Conservation (phyloP, 2,113 vertebrate species). For the Micromys minutus region DNA sequence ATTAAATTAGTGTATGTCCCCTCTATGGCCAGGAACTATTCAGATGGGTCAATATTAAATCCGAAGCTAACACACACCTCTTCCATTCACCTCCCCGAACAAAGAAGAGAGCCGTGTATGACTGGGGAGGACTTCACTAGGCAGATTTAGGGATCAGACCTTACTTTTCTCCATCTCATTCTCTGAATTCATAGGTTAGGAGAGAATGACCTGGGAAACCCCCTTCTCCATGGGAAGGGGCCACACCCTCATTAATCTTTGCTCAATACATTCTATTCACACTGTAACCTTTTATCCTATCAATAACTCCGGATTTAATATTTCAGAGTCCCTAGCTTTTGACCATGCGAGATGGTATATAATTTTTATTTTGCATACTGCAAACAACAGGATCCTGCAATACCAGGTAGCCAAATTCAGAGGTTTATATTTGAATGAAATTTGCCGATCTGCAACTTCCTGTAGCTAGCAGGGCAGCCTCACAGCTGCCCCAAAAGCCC, state of each 20-base stretch:
- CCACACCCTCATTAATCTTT: background rate
- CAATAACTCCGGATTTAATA: background rate
- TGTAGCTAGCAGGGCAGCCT: constrained; percentile 75
- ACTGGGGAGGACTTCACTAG: background rate
- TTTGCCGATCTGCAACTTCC: constrained; percentile 88
- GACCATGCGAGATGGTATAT: constrained; percentile 57
- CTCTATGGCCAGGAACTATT: background rate
- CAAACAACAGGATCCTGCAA: constrained; percentile 87
- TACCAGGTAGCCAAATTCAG: constrained; percentile 88
- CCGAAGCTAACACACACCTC: background rate
- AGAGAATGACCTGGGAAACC: background rate
- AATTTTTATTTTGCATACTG: constrained; percentile 85
- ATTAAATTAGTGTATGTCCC: background rate
- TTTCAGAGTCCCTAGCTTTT: constrained; percentile 48
- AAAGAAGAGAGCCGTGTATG: background rate
- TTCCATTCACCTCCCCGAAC: background rate
- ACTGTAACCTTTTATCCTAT: background rate
- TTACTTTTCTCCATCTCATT: background rate
- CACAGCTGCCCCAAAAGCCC: constrained; percentile 84
- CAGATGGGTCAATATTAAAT: background rate
- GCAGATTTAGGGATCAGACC: background rate
- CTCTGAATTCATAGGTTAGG: background rate
- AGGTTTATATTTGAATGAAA: constrained; percentile 92
- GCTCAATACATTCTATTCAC: background rate
- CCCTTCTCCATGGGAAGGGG: background rate